These are phyloP conservation scores for Eudorcas thomsonii DNA, from an alignment of 2,113 vertebrate genomes.

Conservation along the genomic window DNA sequence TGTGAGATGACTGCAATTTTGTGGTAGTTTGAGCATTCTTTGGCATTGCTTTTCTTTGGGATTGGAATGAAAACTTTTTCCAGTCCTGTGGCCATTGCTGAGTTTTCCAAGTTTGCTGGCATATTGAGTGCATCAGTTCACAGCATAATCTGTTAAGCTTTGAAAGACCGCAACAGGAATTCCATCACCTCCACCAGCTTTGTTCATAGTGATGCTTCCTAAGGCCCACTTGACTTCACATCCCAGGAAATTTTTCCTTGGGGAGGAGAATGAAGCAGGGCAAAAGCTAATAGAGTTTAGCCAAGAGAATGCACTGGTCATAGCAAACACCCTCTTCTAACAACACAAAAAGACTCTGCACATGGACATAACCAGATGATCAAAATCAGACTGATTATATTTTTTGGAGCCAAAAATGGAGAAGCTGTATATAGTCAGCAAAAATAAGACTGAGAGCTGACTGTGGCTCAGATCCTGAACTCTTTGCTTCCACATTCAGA, in stretches of 20 bases:
- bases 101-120: not conserved
- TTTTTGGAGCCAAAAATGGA: not conserved
- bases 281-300: not conserved
- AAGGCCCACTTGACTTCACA: not conserved
- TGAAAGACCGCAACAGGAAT: not conserved
- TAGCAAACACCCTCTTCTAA: not conserved
- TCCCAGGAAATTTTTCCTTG: not conserved
- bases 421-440: not conserved
- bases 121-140: not conserved
- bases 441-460: not conserved
- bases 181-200: not conserved
- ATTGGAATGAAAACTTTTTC: not conserved
- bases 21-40: not conserved
- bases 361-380: not conserved
- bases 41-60: not conserved
- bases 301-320: not conserved
- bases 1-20: not conserved
- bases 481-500: not conserved
- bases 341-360: not conserved
- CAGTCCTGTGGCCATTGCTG: not conserved
- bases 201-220: not conserved
- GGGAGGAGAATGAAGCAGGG: not conserved
- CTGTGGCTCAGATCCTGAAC: not conserved
- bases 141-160: not conserved
- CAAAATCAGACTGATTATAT: not conserved